These are phyloP conservation scores for Ectropis crepuscularia DNA, from an alignment of 2,888 invertebrate genomes.

Conservation along the genomic window DNA sequence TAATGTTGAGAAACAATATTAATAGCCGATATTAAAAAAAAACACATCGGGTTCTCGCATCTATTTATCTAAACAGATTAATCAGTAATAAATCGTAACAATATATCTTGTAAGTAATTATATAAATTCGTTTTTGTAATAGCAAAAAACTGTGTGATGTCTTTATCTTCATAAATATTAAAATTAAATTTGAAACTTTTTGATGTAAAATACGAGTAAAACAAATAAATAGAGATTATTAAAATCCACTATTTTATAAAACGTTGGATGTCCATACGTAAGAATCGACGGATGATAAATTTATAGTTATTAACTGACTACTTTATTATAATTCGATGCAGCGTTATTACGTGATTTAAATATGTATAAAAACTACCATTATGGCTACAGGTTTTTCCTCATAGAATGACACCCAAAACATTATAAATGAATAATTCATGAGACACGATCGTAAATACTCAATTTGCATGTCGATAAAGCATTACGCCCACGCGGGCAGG, in stretches of 20 bases:
- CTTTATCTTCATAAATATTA: no score
- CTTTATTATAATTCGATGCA: slow-evolving; percentile 9
- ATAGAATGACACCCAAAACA: slow-evolving; percentile 38
- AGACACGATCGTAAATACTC: slow-evolving; percentile 39
- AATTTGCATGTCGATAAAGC: slow-evolving; percentile 38
- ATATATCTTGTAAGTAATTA: no score
- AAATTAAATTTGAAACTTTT: no score
- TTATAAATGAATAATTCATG: slow-evolving; percentile 47
- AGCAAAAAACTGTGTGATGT: no score
- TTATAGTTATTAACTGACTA: slow-evolving; percentile 5
- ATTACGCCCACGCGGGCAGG: slow-evolving; percentile 22
- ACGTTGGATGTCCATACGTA: slow-evolving; percentile 1
- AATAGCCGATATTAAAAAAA: no score
- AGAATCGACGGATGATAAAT: slow-evolving; percentile 2
- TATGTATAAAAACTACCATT: slow-evolving; percentile 12
- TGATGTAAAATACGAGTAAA: neutral
- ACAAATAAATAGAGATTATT: neutral
- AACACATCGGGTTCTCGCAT: no score
- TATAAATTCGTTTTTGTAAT: no score
- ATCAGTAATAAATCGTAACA: no score
- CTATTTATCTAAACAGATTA: no score
- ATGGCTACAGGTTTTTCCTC: slow-evolving; percentile 35
- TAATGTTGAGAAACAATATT: no score
- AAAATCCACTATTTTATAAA: slow-evolving; percentile 1
- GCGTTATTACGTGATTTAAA: slow-evolving; percentile 1